phyloP scores from a whole-genome alignment of 23 tunicate species.

The Diplosoma virens region DNA sequence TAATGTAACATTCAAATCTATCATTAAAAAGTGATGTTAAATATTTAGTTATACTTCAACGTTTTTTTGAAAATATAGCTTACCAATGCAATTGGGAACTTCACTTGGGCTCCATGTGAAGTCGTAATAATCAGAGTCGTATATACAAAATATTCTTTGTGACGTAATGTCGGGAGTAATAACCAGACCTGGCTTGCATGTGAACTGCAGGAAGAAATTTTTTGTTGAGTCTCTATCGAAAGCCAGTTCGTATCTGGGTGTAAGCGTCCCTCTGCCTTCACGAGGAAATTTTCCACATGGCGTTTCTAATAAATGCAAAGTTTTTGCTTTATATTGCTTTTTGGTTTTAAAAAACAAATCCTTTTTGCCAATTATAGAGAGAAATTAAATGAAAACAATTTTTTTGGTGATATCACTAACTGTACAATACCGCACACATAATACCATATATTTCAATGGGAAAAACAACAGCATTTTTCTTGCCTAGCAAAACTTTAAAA shows the following conservation, averaged over 20 bases:
- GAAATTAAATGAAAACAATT: not conserved
- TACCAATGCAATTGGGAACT: slow-evolving; percentile 49
- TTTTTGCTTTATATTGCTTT: not conserved
- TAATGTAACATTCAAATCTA: too few relatives aligned
- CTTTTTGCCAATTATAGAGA: not conserved
- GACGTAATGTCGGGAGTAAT: slow-evolving; percentile 35
- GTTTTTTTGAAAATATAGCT: not conserved
- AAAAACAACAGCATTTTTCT: not conserved
- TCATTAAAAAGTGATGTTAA: not conserved
- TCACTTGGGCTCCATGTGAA: slow-evolving; percentile 44
- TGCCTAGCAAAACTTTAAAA: not conserved
- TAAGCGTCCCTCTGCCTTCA: slow-evolving; percentile 21
- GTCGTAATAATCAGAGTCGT: slow-evolving; percentile 69
- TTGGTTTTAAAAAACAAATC: not conserved
- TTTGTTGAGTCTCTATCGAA: not conserved
- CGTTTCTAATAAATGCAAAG: slow-evolving; percentile 28
- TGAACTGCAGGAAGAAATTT: slow-evolving; percentile 16
- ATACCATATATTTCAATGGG: too few relatives aligned
- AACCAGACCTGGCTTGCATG: slow-evolving; percentile 54
- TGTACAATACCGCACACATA: too few relatives aligned
- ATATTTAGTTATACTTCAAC: not conserved
- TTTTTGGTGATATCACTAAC: too few relatives aligned
- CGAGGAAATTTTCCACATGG: slow-evolving; percentile 41
- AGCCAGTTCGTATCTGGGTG: slow-evolving; percentile 26
- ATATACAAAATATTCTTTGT: slow-evolving; percentile 46